Conservation (phyloP, 35 echinoderm and acorn worm genomes). For the Ophiothrix spiculata region DNA sequence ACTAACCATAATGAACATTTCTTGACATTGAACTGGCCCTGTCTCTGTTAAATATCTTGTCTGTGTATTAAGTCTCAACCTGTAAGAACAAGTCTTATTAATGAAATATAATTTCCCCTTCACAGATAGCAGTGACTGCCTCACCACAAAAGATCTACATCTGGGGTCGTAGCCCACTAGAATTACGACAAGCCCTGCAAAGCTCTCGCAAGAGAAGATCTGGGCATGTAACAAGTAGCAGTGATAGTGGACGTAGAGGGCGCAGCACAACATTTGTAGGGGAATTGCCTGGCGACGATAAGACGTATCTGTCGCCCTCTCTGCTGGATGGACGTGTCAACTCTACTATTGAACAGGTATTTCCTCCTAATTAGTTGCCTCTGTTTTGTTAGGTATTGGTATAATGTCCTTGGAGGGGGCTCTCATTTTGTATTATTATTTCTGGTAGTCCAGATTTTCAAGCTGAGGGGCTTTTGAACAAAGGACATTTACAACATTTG, state of each 20-base stretch:
- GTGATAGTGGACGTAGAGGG: constrained; percentile 10
- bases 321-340: constrained; percentile 28
- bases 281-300: constrained; percentile 20
- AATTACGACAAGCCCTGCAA: constrained; percentile 63
- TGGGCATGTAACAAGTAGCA: neutral
- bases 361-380: neutral
- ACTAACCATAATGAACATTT: too few species aligned
- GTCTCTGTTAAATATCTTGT: too few species aligned
- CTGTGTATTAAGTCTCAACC: too few species aligned
- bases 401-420: too few species aligned
- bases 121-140: constrained; percentile 76
- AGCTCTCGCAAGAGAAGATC: constrained; percentile 35
- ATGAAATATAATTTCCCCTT: too few species aligned
- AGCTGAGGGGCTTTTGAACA: too few species aligned
- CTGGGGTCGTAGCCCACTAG: constrained; percentile 84
- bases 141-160: constrained; percentile 71
- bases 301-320: constrained; percentile 28
- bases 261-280: neutral
- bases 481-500: too few species aligned
- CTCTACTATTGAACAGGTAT: constrained; percentile 41
- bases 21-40: too few species aligned
- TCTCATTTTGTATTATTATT: too few species aligned
- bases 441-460: too few species aligned
- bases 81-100: too few species aligned
- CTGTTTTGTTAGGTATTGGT: too few species aligned